These are phyloP conservation scores for Varanus komodoensis DNA, from an alignment of 2,113 vertebrate genomes.

Conservation along the genomic window DNA sequence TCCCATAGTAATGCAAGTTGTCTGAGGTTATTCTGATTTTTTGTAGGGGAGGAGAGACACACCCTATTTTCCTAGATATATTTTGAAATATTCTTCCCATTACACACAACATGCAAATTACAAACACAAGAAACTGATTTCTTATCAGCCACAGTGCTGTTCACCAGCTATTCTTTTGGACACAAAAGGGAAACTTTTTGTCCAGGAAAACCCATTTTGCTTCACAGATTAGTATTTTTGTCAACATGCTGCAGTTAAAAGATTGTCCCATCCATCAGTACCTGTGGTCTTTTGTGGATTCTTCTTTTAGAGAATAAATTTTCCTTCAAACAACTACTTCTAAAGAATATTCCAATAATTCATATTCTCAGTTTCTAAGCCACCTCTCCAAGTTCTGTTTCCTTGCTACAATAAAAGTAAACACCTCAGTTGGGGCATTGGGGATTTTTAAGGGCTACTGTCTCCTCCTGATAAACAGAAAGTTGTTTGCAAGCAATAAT, in stretches of 20 bases:
- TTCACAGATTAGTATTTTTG: constrained; percentile 54
- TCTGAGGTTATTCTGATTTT: constrained; percentile 50
- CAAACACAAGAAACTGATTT: constrained; percentile 63
- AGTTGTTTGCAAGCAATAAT: constrained; percentile 48
- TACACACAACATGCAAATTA: constrained; percentile 67
- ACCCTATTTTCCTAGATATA: constrained; percentile 49
- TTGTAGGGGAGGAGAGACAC: neutral
- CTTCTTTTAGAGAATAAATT: constrained; percentile 40
- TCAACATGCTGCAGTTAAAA: constrained; percentile 44
- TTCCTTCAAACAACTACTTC: constrained; percentile 37
- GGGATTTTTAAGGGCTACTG: constrained; percentile 42
- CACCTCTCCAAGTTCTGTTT: constrained; percentile 48
- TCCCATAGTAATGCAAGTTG: constrained; percentile 3
- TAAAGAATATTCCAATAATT: constrained; percentile 37
- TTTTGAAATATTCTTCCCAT: constrained; percentile 52
- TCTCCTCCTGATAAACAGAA: constrained; percentile 50
- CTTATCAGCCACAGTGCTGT: constrained; percentile 58
- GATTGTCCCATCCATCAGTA: neutral
- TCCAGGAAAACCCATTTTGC: constrained; percentile 51
- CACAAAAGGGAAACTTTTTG: constrained; percentile 36
- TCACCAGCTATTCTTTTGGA: constrained; percentile 63
- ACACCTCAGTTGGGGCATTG: constrained; percentile 41
- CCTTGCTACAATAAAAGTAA: constrained; percentile 53
- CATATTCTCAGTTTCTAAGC: constrained; percentile 36
- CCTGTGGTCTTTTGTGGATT: constrained; percentile 36